Conservation (phyloP, 2,797 vertebrate species). For the Numenius phaeopus region DNA sequence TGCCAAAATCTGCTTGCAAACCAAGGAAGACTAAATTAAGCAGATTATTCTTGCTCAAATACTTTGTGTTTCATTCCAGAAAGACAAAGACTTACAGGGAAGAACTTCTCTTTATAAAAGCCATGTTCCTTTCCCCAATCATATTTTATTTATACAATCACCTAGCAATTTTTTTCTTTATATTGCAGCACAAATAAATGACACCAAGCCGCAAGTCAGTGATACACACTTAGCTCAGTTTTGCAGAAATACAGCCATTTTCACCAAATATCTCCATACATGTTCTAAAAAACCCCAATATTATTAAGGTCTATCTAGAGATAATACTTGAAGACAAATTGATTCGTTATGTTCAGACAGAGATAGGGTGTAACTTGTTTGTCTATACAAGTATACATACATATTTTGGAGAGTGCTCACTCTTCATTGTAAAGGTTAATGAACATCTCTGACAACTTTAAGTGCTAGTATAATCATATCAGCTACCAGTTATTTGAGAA, state of each 20-base stretch:
- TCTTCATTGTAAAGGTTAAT: background rate
- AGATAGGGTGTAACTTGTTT: background rate
- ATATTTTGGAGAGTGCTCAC: background rate
- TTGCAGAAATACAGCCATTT: background rate
- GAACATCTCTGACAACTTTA: background rate
- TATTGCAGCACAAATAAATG: background rate
- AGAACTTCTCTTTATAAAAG: background rate
- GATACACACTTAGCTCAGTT: background rate
- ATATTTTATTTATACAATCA: background rate
- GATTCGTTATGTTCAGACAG: background rate
- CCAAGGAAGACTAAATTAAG: background rate
- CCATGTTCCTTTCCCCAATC: background rate
- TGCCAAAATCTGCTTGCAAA: background rate
- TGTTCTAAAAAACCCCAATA: background rate
- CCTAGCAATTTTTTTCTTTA: background rate
- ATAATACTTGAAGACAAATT: background rate
- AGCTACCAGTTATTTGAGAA: background rate
- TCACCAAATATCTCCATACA: background rate
- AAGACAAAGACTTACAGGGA: background rate
- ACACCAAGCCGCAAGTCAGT: background rate
- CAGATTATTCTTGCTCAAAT: background rate
- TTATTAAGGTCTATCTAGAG: background rate
- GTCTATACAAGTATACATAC: background rate
- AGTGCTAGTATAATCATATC: background rate
- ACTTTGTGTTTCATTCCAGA: background rate